These are phyloP conservation scores for Stigmatopora argus DNA, from an alignment of 2,113 vertebrate genomes.

Conservation along the genomic window DNA sequence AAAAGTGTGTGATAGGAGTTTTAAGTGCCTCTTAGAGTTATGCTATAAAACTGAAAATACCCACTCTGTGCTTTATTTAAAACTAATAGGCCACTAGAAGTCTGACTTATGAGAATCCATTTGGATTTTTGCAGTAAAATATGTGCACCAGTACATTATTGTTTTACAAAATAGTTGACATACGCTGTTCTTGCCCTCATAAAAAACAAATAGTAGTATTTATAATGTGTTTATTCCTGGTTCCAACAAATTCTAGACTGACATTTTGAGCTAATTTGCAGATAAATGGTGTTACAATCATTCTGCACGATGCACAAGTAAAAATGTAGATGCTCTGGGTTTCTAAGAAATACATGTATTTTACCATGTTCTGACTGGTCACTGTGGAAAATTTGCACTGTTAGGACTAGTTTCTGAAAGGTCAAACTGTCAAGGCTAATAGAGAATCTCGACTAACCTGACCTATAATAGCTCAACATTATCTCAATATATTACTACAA, in stretches of 20 bases:
- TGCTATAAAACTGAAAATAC: conserved; percentile 31
- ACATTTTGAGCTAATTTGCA: background rate
- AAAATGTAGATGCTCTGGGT: background rate
- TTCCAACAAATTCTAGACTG: background rate
- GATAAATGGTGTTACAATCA: background rate
- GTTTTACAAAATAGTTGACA: background rate
- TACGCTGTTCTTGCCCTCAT: background rate
- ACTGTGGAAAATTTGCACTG: conserved; percentile 28
- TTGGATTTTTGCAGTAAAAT: background rate
- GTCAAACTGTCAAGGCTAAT: conserved; percentile 52
- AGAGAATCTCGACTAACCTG: conserved; percentile 49
- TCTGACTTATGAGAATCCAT: background rate
- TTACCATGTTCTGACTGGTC: conserved; percentile 22
- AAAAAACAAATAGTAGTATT: background rate
- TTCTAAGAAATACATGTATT: background rate
- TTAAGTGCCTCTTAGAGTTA: conserved; percentile 62
- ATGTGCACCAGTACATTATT: background rate
- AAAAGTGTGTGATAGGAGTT: conserved; percentile 54
- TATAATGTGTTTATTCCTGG: background rate
- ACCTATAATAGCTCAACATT: conserved; percentile 57
- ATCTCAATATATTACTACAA: conserved; percentile 50
- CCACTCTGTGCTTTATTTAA: conserved; percentile 32
- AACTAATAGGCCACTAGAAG: conserved; percentile 11
- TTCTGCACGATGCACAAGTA: background rate
- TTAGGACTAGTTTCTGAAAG: conserved; percentile 56